Evolutionary conservation across 2,888 invertebrate species (phyloP), one percentile per base, ranked within the genome.

Genomic region (Sepioteuthis lessoniana): DNA sequence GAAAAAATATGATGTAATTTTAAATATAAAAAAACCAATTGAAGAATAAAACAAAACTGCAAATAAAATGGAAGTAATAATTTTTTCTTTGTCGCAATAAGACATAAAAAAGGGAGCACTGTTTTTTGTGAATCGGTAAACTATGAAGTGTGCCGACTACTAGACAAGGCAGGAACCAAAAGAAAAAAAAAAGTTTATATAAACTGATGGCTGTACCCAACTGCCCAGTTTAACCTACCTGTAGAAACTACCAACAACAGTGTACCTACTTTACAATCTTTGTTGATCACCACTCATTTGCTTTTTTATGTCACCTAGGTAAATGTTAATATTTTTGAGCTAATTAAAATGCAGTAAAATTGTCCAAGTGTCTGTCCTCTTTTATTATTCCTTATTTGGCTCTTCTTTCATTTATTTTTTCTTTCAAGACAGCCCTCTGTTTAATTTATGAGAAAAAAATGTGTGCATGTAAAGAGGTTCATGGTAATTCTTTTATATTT

Each of bases 241-340:
- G 76, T 76, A 76, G 76, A 76, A n/a, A 76, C n/a, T 76, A 35
- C n/a, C n/a, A 16, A 35, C n/a, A 55, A 55, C 55, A 55, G 76
- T 76, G 35, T 76, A 76, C 76, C 76, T 76, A 76, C n/a, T n/a
- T 76, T 76, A 76, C n/a, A 76, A 76, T 35, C n/a, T 76, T 76
- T n/a, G 76, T 76, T 76, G n/a, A 35, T 76, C 76, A 76, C 76
- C 76, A 76, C n/a, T 76, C 21, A 76, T 76, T 76, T 76, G 76
- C 76, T 76, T 76, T 76, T 76, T 76, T 76, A 76, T 76, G 76
- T 76, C 76, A 76, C 76, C n/a, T 76, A 76, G 35, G n/a, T n/a
- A 76, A 76, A 76, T 76, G 76, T 76, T 76, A 76, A 76, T 76
- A 76, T 76, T 76, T 76, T 76, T 76, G n/a, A 76, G n/a, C 76